Conservation (phyloP, 2,113 vertebrate species). For the Ailurus styani region DNA sequence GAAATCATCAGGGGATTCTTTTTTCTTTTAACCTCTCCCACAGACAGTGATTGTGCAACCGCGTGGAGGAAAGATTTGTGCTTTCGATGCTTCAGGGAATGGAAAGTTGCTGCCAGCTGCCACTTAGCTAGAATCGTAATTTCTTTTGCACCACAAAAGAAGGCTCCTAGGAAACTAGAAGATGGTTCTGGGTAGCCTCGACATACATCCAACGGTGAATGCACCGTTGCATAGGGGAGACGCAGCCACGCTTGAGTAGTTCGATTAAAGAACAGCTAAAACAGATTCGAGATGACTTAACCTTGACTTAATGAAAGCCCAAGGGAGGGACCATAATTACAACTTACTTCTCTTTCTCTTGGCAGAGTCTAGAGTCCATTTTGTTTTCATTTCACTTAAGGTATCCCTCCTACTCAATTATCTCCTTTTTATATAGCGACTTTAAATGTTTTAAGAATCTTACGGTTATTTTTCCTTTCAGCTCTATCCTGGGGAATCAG, state of each 20-base stretch:
- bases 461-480: background rate
- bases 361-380: background rate
- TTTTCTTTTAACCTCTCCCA: conserved; percentile 36
- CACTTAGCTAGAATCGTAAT: conserved; percentile 45
- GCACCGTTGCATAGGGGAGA: background rate
- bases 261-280: conserved; percentile 12
- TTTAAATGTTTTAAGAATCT: conserved; percentile 27
- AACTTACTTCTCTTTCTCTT: conserved; percentile 33
- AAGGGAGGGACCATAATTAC: background rate
- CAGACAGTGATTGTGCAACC: conserved; percentile 39
- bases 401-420: background rate
- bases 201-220: background rate
- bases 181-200: background rate
- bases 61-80: conserved; percentile 25
- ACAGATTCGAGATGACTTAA: conserved; percentile 35
- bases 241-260: background rate
- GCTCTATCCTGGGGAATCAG: background rate
- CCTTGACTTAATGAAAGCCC: background rate
- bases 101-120: conserved; percentile 56
- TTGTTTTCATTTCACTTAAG: conserved; percentile 32
- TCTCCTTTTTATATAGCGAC: background rate
- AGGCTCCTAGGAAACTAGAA: background rate
- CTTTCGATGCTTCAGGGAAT: conserved; percentile 50
- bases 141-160: conserved; percentile 58
- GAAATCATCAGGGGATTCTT: conserved; percentile 62